Evolutionary conservation across 2,888 invertebrate genomes (phyloP).

Genomic region (Chloroclystis v-ata): DNA sequence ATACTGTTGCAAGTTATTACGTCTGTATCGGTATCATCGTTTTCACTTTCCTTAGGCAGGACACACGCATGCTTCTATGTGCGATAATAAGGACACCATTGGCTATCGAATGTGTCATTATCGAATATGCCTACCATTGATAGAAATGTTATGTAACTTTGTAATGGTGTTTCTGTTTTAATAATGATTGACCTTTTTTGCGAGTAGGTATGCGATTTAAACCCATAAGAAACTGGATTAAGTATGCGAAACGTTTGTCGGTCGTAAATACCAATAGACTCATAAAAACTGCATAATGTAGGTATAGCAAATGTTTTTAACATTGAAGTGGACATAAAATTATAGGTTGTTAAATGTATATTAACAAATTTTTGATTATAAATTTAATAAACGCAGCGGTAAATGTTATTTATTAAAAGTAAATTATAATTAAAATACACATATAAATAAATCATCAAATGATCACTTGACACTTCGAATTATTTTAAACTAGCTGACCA

Average conservation of each 20-base stretch:
- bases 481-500: too few species aligned
- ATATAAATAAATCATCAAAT: too few species aligned
- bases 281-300: slow-evolving; percentile 1
- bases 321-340: too few species aligned
- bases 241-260: slow-evolving; percentile 30
- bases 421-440: too few species aligned
- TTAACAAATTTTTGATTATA: too few species aligned
- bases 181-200: slow-evolving; percentile 8
- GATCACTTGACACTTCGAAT: too few species aligned
- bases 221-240: neutral
- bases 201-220: neutral
- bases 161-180: slow-evolving; percentile 9
- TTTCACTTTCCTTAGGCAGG: slow-evolving; percentile 76
- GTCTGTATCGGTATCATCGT: slow-evolving; percentile 54
- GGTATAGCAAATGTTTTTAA: neutral
- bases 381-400: too few species aligned
- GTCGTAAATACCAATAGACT: slow-evolving; percentile 3
- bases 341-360: too few species aligned
- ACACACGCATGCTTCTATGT: slow-evolving; percentile 65
- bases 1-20: slow-evolving; percentile 73
- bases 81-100: slow-evolving; percentile 56
- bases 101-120: slow-evolving; percentile 57
- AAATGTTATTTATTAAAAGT: too few species aligned
- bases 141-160: slow-evolving; percentile 60
- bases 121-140: slow-evolving; percentile 52